Evolutionary conservation across 2,888 invertebrate genomes (phyloP).

Genomic region (Tenthredo mesomela): DNA sequence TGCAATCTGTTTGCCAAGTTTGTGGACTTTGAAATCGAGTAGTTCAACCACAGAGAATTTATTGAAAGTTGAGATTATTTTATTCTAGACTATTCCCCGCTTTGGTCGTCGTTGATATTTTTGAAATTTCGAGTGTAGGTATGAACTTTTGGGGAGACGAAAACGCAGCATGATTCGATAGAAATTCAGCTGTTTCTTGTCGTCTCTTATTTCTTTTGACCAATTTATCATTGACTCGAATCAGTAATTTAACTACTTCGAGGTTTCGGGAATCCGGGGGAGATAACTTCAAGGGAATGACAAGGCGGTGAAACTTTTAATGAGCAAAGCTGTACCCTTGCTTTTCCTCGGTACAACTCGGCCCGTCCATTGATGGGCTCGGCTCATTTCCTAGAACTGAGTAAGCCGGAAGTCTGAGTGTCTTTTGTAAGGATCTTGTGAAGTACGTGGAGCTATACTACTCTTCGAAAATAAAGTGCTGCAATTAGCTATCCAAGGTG

Average conservation of each 20-base stretch:
- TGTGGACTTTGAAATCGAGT: conserved; percentile 40
- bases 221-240: background rate
- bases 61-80: conserved; percentile 43
- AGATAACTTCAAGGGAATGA: conserved; percentile 2
- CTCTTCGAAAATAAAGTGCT: conserved; percentile 35
- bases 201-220: background rate
- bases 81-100: background rate
- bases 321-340: conserved; percentile 30
- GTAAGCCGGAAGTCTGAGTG: conserved; percentile 29
- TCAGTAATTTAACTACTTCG: background rate
- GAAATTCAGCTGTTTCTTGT: background rate
- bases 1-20: conserved; percentile 39
- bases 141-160: background rate
- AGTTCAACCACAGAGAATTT: conserved; percentile 24
- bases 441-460: background rate
- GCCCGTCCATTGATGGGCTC: background rate
- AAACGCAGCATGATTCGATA: background rate
- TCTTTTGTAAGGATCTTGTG: conserved; percentile 38
- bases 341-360: background rate
- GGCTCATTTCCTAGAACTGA: conserved; percentile 6
- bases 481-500: conserved; percentile 47
- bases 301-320: conserved; percentile 48
- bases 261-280: conserved; percentile 7
- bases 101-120: background rate
- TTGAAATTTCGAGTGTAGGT: background rate